Evolutionary conservation across 1,140 invertebrate species (phyloP).

Genomic region (Pantala flavescens): DNA sequence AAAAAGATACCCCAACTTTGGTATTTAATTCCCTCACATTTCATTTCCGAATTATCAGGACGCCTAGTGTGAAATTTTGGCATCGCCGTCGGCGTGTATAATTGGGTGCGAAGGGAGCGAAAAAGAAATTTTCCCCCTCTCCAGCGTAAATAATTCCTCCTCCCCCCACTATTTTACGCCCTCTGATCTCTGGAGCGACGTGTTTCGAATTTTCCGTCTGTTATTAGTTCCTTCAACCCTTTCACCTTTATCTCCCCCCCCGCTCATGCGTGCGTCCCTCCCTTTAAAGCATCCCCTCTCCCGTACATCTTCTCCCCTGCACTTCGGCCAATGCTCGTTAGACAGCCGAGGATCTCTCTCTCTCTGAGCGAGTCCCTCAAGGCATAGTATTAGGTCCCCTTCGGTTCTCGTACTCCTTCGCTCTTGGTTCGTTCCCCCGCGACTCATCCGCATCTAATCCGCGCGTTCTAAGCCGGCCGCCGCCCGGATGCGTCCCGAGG

Average conservation of each 20-base stretch:
- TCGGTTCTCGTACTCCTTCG: too few species aligned
- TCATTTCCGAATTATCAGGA: not conserved
- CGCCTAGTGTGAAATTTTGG: not conserved
- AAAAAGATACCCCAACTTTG: not conserved
- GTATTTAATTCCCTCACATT: not conserved
- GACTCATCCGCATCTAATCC: too few species aligned
- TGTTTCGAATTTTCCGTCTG: constrained; percentile 5
- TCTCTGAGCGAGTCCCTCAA: not conserved
- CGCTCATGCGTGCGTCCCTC: not conserved
- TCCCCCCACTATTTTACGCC: not conserved
- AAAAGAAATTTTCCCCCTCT: not conserved
- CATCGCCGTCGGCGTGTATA: not conserved
- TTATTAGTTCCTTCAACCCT: not conserved
- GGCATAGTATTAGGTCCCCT: not conserved
- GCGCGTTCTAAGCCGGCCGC: too few species aligned
- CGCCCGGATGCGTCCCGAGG: too few species aligned
- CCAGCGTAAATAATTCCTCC: not conserved
- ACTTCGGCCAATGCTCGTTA: not conserved
- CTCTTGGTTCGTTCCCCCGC: too few species aligned
- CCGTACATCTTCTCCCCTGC: not conserved
- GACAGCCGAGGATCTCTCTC: not conserved
- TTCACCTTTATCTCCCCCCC: not conserved
- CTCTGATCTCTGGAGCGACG: constrained; percentile 6
- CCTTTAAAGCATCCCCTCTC: not conserved
- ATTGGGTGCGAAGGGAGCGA: not conserved